Conservation (phyloP, 2,888 invertebrate genomes). For the Cylloceria caligata region DNA sequence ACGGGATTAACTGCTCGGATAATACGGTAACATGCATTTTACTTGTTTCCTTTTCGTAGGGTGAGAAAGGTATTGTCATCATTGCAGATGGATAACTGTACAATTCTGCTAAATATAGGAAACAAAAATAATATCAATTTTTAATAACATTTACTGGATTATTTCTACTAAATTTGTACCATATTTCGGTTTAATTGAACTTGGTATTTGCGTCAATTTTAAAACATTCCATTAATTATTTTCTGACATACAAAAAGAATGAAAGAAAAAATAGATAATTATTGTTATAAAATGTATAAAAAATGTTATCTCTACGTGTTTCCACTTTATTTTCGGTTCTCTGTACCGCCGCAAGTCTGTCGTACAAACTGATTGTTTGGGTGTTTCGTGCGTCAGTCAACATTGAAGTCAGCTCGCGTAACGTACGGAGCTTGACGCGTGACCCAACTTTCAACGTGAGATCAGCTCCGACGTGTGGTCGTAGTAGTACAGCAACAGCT, state of each 20-base stretch:
- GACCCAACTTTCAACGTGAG: conserved; percentile 42
- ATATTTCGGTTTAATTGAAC: too few relatives aligned
- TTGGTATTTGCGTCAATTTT: background rate
- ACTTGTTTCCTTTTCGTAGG: background rate
- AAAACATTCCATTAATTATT: background rate
- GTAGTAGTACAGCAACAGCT: background rate
- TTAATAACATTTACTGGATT: too few relatives aligned
- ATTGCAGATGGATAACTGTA: background rate
- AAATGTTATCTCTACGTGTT: background rate
- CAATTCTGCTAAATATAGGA: too few relatives aligned
- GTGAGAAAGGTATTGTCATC: background rate
- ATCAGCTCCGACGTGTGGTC: conserved; percentile 1
- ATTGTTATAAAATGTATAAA: background rate
- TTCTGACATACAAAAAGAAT: background rate
- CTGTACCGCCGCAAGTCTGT: background rate
- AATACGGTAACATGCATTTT: background rate
- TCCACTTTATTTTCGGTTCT: conserved; percentile 2
- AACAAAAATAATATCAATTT: too few relatives aligned
- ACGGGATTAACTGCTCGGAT: background rate
- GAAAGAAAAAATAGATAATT: background rate
- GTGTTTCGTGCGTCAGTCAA: conserved; percentile 12
- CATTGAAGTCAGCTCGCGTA: conserved; percentile 40
- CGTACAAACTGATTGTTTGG: conserved; percentile 12
- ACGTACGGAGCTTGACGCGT: conserved; percentile 28
- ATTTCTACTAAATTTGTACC: too few relatives aligned